Evolutionary conservation across 2,797 vertebrate species (phyloP), one percentile per base, ranked within the genome.

Genomic region (Lepilemur ruficaudatus): DNA sequence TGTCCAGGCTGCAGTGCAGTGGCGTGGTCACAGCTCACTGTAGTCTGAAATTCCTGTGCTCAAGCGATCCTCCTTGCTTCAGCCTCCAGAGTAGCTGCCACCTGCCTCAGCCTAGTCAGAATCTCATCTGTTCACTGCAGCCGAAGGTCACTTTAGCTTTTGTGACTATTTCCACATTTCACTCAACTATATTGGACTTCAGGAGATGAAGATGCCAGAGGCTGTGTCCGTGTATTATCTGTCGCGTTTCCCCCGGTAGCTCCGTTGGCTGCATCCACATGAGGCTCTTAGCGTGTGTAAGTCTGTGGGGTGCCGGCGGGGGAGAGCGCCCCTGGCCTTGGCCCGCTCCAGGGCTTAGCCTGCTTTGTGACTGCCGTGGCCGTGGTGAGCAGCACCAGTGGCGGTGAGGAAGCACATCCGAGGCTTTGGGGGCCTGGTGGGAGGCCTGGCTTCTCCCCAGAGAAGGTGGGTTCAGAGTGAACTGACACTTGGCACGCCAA

Each of bases 211-310:
- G 72, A 52, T 23, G 4, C 38, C 38, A 38, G 61, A 17, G 46
- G 17, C 25, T 35, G 7, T 4, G 3, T 17, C 78, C 65, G 48
- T 2, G 2, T 0, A 41, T 52, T 30, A 3, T 35, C 65, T 1
- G 22, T 41, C 2, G 11, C 48, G 2, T 46, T 86, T 69, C 38
- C 50, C 46, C 32, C 13, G 28, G 22, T 4, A 7, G 72, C 17
- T 17, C 0, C 7, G 32, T 38, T 80, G 78, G 46, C 73, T 82
- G 46, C 25, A 32, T 4, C 69, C 23, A 1, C 30, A 3, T 3
- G 0, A 32, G 41, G 38, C 55, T 79, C 41, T 63, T 25, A 4
- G 41, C 4, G 2, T 25, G 46, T 48, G 43, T 5, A 70, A 20
- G 14, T 20, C 41, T 65, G 72, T 63, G 67, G 14, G 48, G 61